phyloP scores from a whole-genome alignment of 2,888 invertebrate genomes.

The Xestobium rufovillosum region DNA sequence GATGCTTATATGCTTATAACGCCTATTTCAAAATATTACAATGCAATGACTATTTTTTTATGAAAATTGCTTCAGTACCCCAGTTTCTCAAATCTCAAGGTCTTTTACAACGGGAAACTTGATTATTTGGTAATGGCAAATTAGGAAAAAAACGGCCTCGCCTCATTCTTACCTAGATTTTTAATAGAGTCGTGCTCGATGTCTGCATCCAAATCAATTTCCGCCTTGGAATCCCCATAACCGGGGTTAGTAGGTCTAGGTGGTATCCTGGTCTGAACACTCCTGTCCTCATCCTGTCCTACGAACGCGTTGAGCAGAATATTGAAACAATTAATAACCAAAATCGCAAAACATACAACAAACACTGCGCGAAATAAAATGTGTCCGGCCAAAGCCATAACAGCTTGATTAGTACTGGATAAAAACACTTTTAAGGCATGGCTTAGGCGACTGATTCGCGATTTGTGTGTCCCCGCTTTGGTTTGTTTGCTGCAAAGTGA shows the following conservation, averaged over 20 bases:
- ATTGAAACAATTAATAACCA: slow-evolving; percentile 50
- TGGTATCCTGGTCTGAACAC: slow-evolving; percentile 27
- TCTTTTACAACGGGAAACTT: too few relatives aligned
- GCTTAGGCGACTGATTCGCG: too few relatives aligned
- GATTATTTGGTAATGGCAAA: too few relatives aligned
- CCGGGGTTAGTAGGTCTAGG: slow-evolving; percentile 40
- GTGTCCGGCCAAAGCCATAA: slow-evolving; percentile 37
- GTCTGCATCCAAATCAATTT: slow-evolving; percentile 45
- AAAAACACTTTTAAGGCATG: too few relatives aligned
- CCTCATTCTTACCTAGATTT: slow-evolving; percentile 35
- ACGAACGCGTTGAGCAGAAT: slow-evolving; percentile 42
- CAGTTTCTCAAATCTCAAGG: too few relatives aligned
- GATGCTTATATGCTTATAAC: too few relatives aligned
- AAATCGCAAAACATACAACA: slow-evolving; percentile 48
- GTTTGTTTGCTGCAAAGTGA: too few relatives aligned
- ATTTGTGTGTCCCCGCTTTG: too few relatives aligned
- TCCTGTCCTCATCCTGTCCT: slow-evolving; percentile 26
- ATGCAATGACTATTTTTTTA: too few relatives aligned
- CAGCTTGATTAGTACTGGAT: too few relatives aligned
- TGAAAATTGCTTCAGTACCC: too few relatives aligned
- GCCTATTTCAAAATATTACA: too few relatives aligned
- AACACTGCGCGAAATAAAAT: slow-evolving; percentile 46
- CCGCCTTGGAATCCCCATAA: slow-evolving; percentile 40
- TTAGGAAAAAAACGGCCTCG: not conserved
- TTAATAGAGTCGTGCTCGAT: slow-evolving; percentile 42